Conservation (phyloP, 1,140 invertebrate species). For the Steinernema khuongi region DNA sequence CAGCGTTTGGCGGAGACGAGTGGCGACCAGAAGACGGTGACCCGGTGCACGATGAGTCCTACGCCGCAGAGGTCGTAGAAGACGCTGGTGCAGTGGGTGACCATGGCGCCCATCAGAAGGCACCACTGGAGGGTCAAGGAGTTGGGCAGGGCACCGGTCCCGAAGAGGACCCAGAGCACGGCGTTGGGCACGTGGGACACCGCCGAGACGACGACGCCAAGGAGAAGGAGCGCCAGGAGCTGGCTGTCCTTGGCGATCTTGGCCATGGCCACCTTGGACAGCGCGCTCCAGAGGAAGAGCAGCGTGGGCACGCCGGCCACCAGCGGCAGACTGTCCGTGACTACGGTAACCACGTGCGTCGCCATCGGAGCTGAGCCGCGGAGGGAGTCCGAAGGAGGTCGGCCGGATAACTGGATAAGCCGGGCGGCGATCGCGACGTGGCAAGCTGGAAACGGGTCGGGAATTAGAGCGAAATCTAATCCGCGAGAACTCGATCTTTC, state of each 20-base stretch:
- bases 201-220: slow-evolving; percentile 4
- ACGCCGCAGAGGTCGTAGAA: slow-evolving; percentile 9
- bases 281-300: neutral
- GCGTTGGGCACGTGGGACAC: slow-evolving; percentile 4
- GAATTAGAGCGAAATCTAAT: too few relatives aligned
- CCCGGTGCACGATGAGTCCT: neutral
- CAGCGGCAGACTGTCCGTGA: slow-evolving; percentile 7
- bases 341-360: neutral
- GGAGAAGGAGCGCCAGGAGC: neutral
- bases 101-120: neutral
- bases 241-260: slow-evolving; percentile 14
- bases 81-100: slow-evolving; percentile 14
- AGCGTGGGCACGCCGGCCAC: neutral
- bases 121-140: neutral
- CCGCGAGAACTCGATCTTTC: too few relatives aligned
- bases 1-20: neutral
- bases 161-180: neutral
- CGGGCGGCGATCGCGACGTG: neutral
- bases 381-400: neutral
- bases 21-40: neutral
- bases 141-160: neutral
- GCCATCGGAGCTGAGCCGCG: neutral
- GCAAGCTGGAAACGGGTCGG: too few relatives aligned
- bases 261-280: neutral
- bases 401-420: neutral